These are phyloP conservation scores for Lycodopsis pacificus DNA, from an alignment of 2,797 vertebrate genomes.

Conservation along the genomic window DNA sequence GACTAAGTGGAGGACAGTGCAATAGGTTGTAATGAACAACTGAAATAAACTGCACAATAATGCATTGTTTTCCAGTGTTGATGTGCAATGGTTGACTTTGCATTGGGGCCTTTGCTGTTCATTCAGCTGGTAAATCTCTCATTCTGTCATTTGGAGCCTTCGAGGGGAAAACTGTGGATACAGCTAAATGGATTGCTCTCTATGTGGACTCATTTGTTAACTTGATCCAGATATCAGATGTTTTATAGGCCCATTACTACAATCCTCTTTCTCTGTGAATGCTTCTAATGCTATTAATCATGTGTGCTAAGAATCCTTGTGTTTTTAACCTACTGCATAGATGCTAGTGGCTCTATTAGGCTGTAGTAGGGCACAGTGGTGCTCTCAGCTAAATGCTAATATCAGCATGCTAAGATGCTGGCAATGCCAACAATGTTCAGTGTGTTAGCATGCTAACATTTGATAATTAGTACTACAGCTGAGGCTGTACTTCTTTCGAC, in stretches of 20 bases:
- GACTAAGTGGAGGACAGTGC: conserved; percentile 14
- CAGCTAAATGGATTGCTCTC: conserved; percentile 10
- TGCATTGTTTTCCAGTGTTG: conserved; percentile 11
- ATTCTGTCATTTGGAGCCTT: conserved; percentile 19
- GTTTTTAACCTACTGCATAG: neutral
- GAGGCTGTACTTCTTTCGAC: neutral
- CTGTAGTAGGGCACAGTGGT: neutral
- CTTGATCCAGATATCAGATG: conserved; percentile 6
- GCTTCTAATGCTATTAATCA: neutral
- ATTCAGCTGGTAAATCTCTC: conserved; percentile 28
- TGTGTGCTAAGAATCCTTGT: neutral
- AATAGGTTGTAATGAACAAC: conserved; percentile 21
- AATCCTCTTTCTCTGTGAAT: neutral
- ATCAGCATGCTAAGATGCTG: neutral
- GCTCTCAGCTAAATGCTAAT: neutral
- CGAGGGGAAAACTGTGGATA: conserved; percentile 1
- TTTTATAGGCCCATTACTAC: neutral
- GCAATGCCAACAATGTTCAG: neutral
- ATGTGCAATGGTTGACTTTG: conserved; percentile 4
- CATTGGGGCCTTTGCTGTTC: conserved; percentile 21
- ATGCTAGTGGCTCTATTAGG: neutral
- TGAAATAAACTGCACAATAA: conserved; percentile 14
- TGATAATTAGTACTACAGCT: neutral
- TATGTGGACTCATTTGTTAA: conserved; percentile 11
- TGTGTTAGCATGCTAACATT: neutral